Base-by-base conservation (phyloP, 2,113 vertebrate species). In the Sander lucioperca region DNA sequence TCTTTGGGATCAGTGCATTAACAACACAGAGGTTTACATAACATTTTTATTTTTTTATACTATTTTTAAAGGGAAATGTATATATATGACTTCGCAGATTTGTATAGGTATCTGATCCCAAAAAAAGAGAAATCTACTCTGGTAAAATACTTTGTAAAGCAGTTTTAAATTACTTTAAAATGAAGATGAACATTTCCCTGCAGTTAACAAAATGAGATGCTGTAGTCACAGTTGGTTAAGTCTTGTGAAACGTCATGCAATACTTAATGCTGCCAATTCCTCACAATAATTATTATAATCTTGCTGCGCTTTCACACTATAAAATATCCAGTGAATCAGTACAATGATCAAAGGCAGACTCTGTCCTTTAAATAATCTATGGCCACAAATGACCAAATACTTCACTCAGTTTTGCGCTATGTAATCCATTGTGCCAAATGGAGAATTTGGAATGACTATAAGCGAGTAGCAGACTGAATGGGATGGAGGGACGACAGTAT, bases 381-480 rank as follows among this genome's bases (percentile, higher is more conserved):
- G 25, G 15, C 53, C 47, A 71, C 25, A 72, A 77, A 85, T 76
- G 33, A 80, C 48, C 51, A 74, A 65, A 68, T 70, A 66, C 48
- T 68, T 48, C 47, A 53, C 53, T 67, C 58, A 33, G 43, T 78
- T 43, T 63, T 70, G 7, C 68, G 62, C 71, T 50, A 66, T 81
- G 64, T 73, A 73, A 19, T 61, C 72, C 48, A 25, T 57, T 64
- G 61, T 77, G 84, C 78, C 79, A 87, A 80, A 85, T 65, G 33
- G 59, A 79, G 27, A 56, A 87, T 67, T 77, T 91, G 87, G 82
- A 92, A 13, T 6, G 66, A 67, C 74, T 80, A 68, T 56, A 88
- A 86, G 39, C 71, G 72, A 67, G 80, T 11, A 71, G 59, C 25
- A 74, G 72, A 68, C 61, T 71, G 88, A 83, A 77, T 56, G 77